Evolutionary conservation across 2,888 invertebrate genomes (phyloP).

Genomic region (Drosophila pseudotakahashii): DNA sequence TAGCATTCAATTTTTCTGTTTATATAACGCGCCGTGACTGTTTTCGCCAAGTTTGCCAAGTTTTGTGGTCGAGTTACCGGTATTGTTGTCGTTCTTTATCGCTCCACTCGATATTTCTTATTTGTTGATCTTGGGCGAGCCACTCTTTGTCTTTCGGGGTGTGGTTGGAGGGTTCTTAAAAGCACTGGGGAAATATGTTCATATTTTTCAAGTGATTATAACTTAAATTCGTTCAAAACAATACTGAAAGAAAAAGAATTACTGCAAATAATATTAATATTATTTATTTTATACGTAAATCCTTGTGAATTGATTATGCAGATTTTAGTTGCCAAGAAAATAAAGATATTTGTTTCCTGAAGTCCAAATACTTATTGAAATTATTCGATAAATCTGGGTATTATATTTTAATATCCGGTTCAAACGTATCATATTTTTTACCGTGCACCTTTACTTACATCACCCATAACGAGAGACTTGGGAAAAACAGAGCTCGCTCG

Average conservation of each 20-base stretch:
- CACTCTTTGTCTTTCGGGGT: constrained; percentile 59
- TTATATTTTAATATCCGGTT: neutral
- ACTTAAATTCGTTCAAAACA: neutral
- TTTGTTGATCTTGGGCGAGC: constrained; percentile 35
- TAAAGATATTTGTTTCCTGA: too few species aligned
- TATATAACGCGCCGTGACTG: constrained; percentile 63
- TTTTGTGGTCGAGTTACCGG: constrained; percentile 46
- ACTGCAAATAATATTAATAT: too few species aligned
- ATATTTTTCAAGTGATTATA: neutral
- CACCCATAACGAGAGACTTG: constrained; percentile 20
- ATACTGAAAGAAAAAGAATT: neutral
- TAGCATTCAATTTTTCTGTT: constrained; percentile 44
- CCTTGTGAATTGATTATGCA: too few species aligned
- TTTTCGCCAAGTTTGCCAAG: constrained; percentile 66
- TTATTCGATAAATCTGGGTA: too few species aligned
- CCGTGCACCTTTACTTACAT: constrained; percentile 40
- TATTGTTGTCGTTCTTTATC: constrained; percentile 28
- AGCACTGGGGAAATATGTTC: neutral
- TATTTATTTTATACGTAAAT: neutral
- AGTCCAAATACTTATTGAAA: neutral
- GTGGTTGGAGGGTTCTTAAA: constrained; percentile 38
- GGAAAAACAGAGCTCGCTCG: constrained; percentile 11
- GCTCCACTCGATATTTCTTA: constrained; percentile 41
- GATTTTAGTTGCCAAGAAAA: too few species aligned
- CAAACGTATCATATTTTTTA: neutral